Conservation (phyloP, 2,797 vertebrate genomes). For the Rhynchotus rufescens region DNA sequence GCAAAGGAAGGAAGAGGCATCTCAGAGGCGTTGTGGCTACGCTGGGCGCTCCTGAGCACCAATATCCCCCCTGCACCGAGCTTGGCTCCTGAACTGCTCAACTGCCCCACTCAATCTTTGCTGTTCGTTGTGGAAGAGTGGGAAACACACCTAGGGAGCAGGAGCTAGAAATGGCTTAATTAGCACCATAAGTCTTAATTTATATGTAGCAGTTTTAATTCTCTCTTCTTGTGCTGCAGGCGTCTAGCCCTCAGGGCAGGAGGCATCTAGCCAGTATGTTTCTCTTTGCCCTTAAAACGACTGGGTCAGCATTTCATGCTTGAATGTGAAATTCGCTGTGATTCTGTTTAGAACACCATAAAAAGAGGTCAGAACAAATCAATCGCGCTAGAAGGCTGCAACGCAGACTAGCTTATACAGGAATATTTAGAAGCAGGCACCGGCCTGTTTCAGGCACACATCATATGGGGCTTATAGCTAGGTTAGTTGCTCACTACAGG, state of each 20-base stretch:
- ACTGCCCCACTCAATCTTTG: background rate
- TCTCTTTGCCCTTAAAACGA: conserved; percentile 71
- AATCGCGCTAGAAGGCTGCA: conserved; percentile 57
- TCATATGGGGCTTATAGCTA: conserved; percentile 36
- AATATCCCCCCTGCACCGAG: background rate
- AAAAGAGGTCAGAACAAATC: conserved; percentile 77
- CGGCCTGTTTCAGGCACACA: conserved; percentile 44
- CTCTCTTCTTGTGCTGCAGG: conserved; percentile 35
- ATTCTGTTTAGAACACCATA: conserved; percentile 72
- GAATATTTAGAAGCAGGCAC: conserved; percentile 71
- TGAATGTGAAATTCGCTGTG: conserved; percentile 69
- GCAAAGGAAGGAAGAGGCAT: conserved; percentile 52
- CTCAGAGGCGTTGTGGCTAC: conserved; percentile 2
- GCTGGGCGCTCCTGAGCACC: background rate
- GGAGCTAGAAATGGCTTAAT: conserved; percentile 55
- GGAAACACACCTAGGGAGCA: conserved; percentile 38
- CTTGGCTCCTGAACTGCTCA: conserved; percentile 14
- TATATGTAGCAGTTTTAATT: conserved; percentile 31
- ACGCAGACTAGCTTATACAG: conserved; percentile 61
- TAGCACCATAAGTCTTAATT: conserved; percentile 55
- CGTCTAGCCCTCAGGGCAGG: conserved; percentile 23
- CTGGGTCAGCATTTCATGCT: conserved; percentile 72
- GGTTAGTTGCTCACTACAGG: conserved; percentile 50
- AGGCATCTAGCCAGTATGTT: conserved; percentile 53
- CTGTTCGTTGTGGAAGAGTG: background rate